Conservation (phyloP, 2,797 vertebrate genomes). For the Sebastes hopkinsi region DNA sequence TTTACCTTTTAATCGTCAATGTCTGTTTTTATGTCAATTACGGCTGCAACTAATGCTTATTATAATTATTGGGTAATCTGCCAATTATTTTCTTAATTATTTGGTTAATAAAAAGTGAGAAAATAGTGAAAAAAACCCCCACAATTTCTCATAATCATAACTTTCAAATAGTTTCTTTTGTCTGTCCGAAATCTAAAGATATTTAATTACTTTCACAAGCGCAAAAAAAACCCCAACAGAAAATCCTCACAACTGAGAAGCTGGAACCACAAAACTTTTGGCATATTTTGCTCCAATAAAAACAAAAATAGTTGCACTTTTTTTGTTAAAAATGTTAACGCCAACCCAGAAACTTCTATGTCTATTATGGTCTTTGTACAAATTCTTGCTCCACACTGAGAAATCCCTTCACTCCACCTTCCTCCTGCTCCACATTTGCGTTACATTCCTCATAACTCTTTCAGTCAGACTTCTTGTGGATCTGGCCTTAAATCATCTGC, state of each 20-base stretch:
- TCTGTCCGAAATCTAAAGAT: background rate
- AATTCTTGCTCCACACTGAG: background rate
- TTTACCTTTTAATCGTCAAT: background rate
- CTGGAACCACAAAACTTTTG: background rate
- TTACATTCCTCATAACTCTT: constrained; percentile 69
- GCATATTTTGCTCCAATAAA: background rate
- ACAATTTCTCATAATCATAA: background rate
- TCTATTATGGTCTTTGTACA: background rate
- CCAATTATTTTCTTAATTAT: background rate
- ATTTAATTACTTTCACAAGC: background rate
- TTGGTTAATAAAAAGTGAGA: background rate
- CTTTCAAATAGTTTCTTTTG: background rate
- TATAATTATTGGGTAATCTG: background rate
- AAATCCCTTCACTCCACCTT: constrained; percentile 15
- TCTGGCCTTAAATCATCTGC: constrained; percentile 78
- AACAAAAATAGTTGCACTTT: background rate
- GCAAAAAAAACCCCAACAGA: background rate
- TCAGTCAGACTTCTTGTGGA: constrained; percentile 62
- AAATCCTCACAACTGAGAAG: background rate
- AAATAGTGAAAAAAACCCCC: background rate
- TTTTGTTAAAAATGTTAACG: background rate
- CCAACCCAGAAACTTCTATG: background rate
- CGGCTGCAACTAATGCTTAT: background rate
- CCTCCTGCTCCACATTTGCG: constrained; percentile 56
- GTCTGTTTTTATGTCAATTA: background rate